These are phyloP conservation scores for Ceratothoa steindachneri DNA, from an alignment of 2,888 invertebrate species.

Conservation along the genomic window DNA sequence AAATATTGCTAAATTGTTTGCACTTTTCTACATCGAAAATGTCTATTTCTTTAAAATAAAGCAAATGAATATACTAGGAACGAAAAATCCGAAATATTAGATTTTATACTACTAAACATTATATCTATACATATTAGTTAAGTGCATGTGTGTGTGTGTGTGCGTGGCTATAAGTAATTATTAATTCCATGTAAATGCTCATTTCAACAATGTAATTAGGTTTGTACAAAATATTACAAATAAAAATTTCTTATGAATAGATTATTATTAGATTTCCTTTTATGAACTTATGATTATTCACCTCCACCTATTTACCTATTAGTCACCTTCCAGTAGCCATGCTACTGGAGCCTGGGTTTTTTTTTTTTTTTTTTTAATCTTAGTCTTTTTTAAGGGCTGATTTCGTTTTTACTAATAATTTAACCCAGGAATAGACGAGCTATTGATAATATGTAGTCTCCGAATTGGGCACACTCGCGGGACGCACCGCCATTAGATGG, in stretches of 20 bases:
- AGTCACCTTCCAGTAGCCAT: too few species aligned
- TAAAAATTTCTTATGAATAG: background rate
- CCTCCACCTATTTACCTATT: too few species aligned
- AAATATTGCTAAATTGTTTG: background rate
- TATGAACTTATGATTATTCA: too few species aligned
- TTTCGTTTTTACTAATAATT: too few species aligned
- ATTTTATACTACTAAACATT: background rate
- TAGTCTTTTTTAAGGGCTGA: too few species aligned
- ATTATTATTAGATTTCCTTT: too few species aligned
- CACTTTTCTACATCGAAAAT: background rate
- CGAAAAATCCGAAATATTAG: background rate
- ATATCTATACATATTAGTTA: background rate
- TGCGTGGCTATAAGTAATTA: background rate
- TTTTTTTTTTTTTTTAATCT: too few species aligned
- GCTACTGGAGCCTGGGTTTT: too few species aligned
- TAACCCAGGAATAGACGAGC: too few species aligned
- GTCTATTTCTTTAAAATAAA: background rate
- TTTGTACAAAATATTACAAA: background rate
- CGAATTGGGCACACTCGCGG: too few species aligned
- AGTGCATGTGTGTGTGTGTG: background rate
- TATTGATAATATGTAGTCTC: too few species aligned
- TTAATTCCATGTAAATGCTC: background rate
- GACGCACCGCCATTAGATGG: too few species aligned
- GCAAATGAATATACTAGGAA: background rate
- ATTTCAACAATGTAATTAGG: background rate